Percentiles rank a stretch among this genome's conserved stretches.
Conservation (phyloP, 2,797 vertebrate species). For the Natrix natrix region DNA sequence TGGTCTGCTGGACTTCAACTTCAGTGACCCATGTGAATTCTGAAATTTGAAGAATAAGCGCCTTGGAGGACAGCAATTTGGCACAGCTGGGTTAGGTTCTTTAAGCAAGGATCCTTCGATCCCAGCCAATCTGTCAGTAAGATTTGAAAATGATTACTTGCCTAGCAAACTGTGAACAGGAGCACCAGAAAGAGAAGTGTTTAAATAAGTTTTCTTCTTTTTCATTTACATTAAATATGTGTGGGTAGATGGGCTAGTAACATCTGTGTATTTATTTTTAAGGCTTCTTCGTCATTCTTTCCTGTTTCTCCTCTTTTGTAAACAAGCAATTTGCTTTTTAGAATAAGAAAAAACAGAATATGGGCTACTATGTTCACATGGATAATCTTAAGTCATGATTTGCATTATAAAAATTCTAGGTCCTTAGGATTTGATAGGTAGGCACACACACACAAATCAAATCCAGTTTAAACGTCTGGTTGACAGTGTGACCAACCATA, state of each 20-base stretch:
- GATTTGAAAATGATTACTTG: not conserved
- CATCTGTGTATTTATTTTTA: not conserved
- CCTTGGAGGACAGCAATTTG: not conserved
- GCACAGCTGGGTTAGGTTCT: not conserved
- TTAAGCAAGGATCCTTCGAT: not conserved
- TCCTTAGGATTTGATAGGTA: not conserved
- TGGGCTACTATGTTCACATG: not conserved
- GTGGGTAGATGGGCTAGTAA: not conserved
- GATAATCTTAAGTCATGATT: not conserved
- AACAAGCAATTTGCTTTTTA: not conserved
- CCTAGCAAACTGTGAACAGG: not conserved
- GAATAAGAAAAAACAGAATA: not conserved
- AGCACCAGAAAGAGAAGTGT: not conserved
- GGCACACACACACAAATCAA: not conserved
- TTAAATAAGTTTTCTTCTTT: not conserved
- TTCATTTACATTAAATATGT: not conserved
- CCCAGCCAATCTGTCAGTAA: not conserved
- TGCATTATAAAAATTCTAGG: not conserved
- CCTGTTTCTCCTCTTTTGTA: not conserved
- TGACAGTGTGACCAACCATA: not conserved
- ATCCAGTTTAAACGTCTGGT: not conserved
- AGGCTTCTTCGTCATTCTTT: not conserved
- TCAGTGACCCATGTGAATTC: not conserved
- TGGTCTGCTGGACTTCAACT: not conserved
- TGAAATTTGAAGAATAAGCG: not conserved